phyloP scores from a whole-genome alignment of 2,888 invertebrate genomes.

The Leucophenga montana region DNA sequence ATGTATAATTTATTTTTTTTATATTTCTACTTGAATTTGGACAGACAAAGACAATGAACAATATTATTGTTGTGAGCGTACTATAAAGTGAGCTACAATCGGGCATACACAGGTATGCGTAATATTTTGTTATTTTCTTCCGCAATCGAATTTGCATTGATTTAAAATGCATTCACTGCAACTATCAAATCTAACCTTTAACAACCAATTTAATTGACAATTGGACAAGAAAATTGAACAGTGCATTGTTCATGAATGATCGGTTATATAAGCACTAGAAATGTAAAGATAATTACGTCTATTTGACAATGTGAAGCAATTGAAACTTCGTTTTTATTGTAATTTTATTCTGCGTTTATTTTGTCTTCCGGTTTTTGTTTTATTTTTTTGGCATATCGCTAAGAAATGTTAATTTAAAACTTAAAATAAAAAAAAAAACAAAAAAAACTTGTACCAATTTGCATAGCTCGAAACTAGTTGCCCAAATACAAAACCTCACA shows the following conservation, averaged over 20 bases:
- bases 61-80: conserved; percentile 28
- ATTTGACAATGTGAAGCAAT: not conserved
- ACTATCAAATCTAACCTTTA: not conserved
- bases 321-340: not conserved
- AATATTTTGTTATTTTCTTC: conserved; percentile 2
- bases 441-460: too few species aligned
- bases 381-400: too few species aligned
- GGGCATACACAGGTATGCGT: conserved; percentile 8
- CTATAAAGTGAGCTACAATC: conserved; percentile 24
- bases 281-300: not conserved
- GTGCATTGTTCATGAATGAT: not conserved
- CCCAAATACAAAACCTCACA: too few species aligned
- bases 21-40: too few species aligned
- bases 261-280: conserved; percentile 1
- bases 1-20: too few species aligned
- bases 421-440: too few species aligned
- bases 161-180: conserved; percentile 2
- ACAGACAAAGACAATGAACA: not conserved
- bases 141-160: conserved; percentile 16
- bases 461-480: too few species aligned
- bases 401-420: too few species aligned
- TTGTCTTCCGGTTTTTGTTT: too few species aligned
- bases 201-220: not conserved
- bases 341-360: too few species aligned
- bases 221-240: conserved; percentile 13